These are phyloP conservation scores for Hanleya hanleyi DNA, from an alignment of 2,888 invertebrate species.

Conservation along the genomic window DNA sequence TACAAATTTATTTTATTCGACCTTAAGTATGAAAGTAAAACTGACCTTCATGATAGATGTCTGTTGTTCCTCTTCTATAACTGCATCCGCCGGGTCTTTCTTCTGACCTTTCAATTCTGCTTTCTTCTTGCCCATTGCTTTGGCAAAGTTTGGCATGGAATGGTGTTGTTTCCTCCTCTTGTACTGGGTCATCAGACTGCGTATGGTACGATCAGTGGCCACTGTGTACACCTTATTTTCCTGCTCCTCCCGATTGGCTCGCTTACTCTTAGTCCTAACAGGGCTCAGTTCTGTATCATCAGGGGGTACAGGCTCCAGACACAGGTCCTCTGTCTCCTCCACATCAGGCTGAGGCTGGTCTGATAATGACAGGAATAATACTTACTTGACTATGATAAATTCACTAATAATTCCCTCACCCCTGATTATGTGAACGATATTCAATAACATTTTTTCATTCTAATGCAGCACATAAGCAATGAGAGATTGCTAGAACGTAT, in stretches of 20 bases:
- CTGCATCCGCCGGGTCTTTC: slow-evolving; percentile 56
- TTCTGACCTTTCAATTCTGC: slow-evolving; percentile 32
- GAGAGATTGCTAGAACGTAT: too few relatives aligned
- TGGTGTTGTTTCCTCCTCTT: slow-evolving; percentile 76
- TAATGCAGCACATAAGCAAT: too few relatives aligned
- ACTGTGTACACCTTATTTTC: slow-evolving; percentile 71
- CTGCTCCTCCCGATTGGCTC: slow-evolving; percentile 48
- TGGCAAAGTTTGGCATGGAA: slow-evolving; percentile 72
- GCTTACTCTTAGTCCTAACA: neutral
- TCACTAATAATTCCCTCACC: too few relatives aligned
- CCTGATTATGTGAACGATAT: too few relatives aligned
- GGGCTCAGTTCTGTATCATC: neutral
- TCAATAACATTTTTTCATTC: too few relatives aligned
- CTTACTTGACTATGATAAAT: too few relatives aligned
- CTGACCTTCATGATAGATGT: slow-evolving; percentile 87
- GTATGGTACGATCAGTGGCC: slow-evolving; percentile 75
- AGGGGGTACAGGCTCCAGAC: neutral
- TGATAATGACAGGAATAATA: neutral
- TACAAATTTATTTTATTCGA: too few relatives aligned
- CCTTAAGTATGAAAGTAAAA: too few relatives aligned
- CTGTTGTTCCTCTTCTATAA: slow-evolving; percentile 84
- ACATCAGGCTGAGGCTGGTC: neutral
- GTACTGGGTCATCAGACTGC: slow-evolving; percentile 76
- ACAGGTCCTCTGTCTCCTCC: neutral
- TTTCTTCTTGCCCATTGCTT: slow-evolving; percentile 38